Evolutionary conservation across 2,797 vertebrate species (phyloP), one percentile per base, ranked within the genome.

Genomic region (Neosilurus mollespiculum): DNA sequence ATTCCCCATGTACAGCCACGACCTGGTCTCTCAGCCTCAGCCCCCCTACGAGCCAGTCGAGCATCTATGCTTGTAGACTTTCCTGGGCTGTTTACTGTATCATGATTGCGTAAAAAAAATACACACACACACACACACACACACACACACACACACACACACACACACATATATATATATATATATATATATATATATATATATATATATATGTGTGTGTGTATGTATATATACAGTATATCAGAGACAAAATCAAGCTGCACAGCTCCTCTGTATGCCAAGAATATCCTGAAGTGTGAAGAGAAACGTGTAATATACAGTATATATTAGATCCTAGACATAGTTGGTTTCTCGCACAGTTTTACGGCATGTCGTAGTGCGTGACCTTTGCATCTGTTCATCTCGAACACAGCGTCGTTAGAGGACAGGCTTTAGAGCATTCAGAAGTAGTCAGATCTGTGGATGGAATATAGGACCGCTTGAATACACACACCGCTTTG

Each of bases 351-450:
- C 85, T 87, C 86, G 85, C 86, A 84, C 86, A 87, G 70, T 80
- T 85, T 76, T 70, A 81, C 84, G 87, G 85, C 90, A 88, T 89
- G 90, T 84, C 81, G 84, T 88, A 83, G 82, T 89, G 86, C 37
- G 84, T 84, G 87, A 80, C 67, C 76, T 81, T 82, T 83, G 71
- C 88, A 85, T 81, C 56, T 86, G 86, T 59, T 64, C 81, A 71
- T 90, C 69, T 87, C 71, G 85, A 24, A 83, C 34, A 73, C 84
- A 81, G 85, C 78, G 66, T 87, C 77, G 34, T 81, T 88, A 83
- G 78, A 75, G n/a, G 67, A 84, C 80, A 77, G 78, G 77, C 72
- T 73, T 83, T 84, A 81, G 62, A 71, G 71, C 37, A 15, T 78
- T 64, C 24, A n/a, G 67, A 81, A 51, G 61, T 54, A 24, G 73